Conservation (phyloP, 2,113 vertebrate genomes). For the Haliaeetus leucogaster region DNA sequence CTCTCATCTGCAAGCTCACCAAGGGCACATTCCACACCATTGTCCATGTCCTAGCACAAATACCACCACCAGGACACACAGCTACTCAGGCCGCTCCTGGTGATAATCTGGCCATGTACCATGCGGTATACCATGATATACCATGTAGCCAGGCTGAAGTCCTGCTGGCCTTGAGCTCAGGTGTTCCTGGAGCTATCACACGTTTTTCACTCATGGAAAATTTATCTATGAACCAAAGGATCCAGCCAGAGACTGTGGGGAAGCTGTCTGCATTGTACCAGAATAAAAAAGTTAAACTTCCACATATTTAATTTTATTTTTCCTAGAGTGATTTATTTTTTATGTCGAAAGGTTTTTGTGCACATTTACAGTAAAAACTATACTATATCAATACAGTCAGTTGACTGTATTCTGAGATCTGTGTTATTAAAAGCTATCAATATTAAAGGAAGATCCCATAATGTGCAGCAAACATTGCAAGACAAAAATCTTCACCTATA, state of each 20-base stretch:
- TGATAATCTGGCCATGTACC: not conserved
- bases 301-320: not conserved
- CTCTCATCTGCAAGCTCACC: not conserved
- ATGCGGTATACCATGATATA: not conserved
- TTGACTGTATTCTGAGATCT: not conserved
- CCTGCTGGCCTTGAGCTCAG: not conserved
- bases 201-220: not conserved
- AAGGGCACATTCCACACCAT: accelerated
- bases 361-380: not conserved
- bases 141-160: not conserved
- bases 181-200: not conserved
- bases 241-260: not conserved
- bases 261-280: not conserved
- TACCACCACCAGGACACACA: not conserved
- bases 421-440: not conserved
- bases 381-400: not conserved
- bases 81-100: not conserved
- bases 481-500: not conserved
- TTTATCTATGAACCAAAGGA: not conserved
- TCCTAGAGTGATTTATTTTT: not conserved
- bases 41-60: not conserved
- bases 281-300: not conserved
- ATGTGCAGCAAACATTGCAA: not conserved
- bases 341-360: not conserved
- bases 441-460: not conserved